Evolutionary conservation across 2,888 invertebrate genomes (phyloP).

Genomic region (Pristionchus mayeri): DNA sequence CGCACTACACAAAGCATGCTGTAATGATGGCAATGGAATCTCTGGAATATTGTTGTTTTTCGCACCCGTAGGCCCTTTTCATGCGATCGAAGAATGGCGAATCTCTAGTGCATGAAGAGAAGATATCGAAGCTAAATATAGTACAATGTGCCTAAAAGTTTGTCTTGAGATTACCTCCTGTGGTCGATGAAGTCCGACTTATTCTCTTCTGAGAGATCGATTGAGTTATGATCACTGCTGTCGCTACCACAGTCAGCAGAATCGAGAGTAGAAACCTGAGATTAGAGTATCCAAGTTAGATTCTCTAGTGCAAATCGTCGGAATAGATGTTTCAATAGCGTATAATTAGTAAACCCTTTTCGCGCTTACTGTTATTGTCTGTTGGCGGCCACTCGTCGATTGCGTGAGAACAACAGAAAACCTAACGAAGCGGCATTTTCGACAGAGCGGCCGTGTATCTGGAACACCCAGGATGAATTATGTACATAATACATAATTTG

Average conservation of each 20-base stretch:
- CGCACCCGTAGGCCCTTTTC: conserved; percentile 7
- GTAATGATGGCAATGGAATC: background rate
- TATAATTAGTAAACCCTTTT: too few relatives aligned
- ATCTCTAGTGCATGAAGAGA: too few relatives aligned
- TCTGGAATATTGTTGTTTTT: background rate
- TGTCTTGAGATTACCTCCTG: background rate
- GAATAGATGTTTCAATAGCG: too few relatives aligned
- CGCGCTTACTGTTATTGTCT: background rate
- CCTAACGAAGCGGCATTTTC: conserved; percentile 14
- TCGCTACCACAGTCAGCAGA: background rate
- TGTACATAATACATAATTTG: background rate
- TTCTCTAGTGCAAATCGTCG: too few relatives aligned
- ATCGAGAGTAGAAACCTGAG: too few relatives aligned
- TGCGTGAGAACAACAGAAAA: background rate
- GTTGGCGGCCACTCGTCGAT: background rate
- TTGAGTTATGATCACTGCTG: background rate
- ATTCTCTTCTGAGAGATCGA: background rate
- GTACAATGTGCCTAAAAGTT: too few relatives aligned
- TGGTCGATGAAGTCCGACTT: background rate
- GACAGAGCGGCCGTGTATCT: conserved; percentile 7
- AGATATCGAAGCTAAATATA: too few relatives aligned
- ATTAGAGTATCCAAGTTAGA: too few relatives aligned
- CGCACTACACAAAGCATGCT: conserved; percentile 20
- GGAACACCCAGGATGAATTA: too few relatives aligned
- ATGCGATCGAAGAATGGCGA: background rate